Conservation (phyloP, 2,888 invertebrate genomes). For the Cecidostiba fungosa region DNA sequence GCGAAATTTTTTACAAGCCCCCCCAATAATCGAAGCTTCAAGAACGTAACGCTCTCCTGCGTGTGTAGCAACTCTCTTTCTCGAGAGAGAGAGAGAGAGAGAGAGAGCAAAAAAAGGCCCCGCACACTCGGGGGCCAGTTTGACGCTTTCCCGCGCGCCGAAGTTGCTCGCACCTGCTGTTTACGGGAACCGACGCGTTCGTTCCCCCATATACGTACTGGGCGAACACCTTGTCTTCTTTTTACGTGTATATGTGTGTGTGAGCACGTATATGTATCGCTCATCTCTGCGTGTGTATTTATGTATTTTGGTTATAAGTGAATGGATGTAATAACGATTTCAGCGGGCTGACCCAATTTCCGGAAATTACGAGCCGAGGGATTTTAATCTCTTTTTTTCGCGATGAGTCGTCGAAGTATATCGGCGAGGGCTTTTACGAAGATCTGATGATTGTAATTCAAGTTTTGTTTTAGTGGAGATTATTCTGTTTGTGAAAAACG, state of each 20-base stretch:
- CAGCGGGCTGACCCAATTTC: conserved; percentile 52
- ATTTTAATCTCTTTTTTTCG: background rate
- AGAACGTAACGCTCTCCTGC: background rate
- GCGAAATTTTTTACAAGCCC: background rate
- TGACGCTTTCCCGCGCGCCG: conserved; percentile 52
- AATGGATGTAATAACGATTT: conserved; percentile 50
- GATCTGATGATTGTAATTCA: background rate
- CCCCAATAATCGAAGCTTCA: conserved; percentile 16
- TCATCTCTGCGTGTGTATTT: conserved; percentile 18
- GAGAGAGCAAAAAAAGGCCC: background rate
- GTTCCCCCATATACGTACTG: background rate
- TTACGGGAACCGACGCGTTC: conserved; percentile 59
- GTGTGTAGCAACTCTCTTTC: background rate
- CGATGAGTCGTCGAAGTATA: background rate
- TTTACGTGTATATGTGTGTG: background rate
- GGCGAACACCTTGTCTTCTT: background rate
- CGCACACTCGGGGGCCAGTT: conserved; percentile 45
- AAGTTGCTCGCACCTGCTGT: conserved; percentile 74
- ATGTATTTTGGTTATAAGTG: conserved; percentile 11
- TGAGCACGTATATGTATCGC: background rate
- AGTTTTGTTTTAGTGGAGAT: too few relatives aligned
- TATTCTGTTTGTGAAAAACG: background rate
- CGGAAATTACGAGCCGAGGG: conserved; percentile 21
- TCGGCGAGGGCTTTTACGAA: background rate
- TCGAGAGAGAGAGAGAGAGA: background rate